phyloP scores from a whole-genome alignment of 2,797 vertebrate genomes.

The Manis pentadactyla region DNA sequence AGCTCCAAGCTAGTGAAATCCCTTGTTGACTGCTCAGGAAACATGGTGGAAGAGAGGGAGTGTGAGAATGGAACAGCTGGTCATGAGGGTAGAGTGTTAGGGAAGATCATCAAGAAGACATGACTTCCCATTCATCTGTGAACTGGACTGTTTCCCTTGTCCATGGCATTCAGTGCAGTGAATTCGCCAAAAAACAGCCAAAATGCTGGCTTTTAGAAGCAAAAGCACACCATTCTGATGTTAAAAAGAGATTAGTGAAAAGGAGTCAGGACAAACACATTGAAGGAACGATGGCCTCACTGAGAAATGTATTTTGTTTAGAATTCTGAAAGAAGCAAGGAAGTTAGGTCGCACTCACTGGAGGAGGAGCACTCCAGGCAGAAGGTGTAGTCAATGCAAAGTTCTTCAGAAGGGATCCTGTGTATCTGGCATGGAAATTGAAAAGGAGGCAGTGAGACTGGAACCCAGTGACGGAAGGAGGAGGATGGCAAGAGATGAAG shows the following conservation, averaged over 20 bases:
- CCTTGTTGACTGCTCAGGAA: too few species aligned
- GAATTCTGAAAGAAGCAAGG: not conserved
- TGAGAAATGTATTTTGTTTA: not conserved
- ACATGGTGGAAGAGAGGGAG: too few species aligned
- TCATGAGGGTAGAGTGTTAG: too few species aligned
- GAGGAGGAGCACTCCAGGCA: not conserved
- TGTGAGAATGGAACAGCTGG: too few species aligned
- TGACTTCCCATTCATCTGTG: too few species aligned
- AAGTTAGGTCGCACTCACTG: not conserved
- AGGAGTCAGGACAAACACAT: not conserved
- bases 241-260: not conserved
- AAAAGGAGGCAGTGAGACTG: not conserved
- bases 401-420: not conserved
- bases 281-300: not conserved
- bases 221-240: not conserved
- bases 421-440: not conserved
- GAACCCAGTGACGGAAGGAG: not conserved
- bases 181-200: not conserved
- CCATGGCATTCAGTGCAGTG: too few species aligned
- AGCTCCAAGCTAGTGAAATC: too few species aligned
- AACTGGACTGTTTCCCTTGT: too few species aligned
- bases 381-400: not conserved
- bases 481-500: not conserved
- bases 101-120: too few species aligned
- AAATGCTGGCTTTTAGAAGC: not conserved